Percentiles rank a stretch among this genome's conserved stretches.
phyloP scores from a whole-genome alignment of 2,113 vertebrate genomes.

The Melierax canorus region DNA sequence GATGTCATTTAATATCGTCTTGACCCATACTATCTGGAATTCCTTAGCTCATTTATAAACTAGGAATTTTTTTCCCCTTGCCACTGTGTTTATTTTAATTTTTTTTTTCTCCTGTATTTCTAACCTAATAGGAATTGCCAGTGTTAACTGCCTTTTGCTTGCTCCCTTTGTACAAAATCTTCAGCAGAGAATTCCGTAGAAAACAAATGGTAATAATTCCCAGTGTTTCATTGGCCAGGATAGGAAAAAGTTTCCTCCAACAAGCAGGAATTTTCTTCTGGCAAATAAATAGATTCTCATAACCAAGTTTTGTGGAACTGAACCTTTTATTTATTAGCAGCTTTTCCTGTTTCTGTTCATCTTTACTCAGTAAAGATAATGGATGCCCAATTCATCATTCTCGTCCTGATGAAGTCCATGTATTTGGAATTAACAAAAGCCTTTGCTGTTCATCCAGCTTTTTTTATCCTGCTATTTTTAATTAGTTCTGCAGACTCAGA shows the following conservation, averaged over 20 bases:
- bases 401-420: conserved; percentile 4
- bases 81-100: background rate
- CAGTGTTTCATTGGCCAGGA: background rate
- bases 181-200: background rate
- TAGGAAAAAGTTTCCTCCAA: background rate
- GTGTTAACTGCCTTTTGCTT: background rate
- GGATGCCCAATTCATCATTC: conserved; percentile 13
- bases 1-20: background rate
- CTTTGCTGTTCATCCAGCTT: conserved; percentile 33
- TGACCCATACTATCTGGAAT: background rate
- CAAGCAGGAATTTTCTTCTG: conserved; percentile 54
- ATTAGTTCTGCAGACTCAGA: conserved; percentile 1
- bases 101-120: background rate
- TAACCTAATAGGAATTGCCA: background rate
- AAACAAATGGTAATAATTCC: conserved; percentile 43
- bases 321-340: conserved; percentile 59
- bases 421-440: conserved; percentile 8
- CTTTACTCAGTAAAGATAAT: background rate
- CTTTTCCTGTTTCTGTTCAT: conserved; percentile 45
- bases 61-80: background rate
- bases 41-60: background rate
- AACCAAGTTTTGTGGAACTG: conserved; percentile 19
- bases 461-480: conserved; percentile 23
- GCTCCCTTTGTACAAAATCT: background rate
- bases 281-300: background rate